These are phyloP conservation scores for Rhombomys opimus DNA, from an alignment of 2,113 vertebrate genomes.

Conservation along the genomic window DNA sequence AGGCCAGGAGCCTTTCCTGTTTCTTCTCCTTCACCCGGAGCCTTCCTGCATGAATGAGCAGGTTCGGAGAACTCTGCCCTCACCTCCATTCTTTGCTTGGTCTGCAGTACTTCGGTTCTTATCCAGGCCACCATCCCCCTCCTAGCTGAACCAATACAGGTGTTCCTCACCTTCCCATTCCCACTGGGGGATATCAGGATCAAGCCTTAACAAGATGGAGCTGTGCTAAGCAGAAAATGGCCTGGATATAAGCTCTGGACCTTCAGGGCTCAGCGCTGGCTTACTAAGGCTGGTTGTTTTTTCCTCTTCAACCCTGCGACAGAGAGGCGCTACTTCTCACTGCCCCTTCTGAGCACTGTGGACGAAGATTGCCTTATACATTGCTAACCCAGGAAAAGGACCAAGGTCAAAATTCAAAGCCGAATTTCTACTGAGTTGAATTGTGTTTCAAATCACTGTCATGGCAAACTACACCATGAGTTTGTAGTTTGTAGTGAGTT, in stretches of 20 bases:
- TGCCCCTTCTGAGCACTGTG: no score
- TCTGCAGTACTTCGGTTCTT: accelerated
- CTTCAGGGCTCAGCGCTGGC: neutral
- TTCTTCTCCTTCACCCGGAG: neutral
- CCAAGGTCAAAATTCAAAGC: neutral
- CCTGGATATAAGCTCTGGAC: neutral
- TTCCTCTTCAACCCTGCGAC: no score
- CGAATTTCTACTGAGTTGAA: neutral
- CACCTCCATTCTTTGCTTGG: neutral
- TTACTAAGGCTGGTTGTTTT: neutral
- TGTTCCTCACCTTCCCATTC: neutral
- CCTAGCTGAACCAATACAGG: neutral
- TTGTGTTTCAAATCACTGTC: neutral
- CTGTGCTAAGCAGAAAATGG: neutral
- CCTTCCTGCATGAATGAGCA: neutral
- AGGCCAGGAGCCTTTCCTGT: neutral
- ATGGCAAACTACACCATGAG: neutral
- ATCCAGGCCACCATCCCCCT: neutral
- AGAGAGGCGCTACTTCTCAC: neutral
- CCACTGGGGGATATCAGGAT: neutral
- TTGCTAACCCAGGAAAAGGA: neutral
- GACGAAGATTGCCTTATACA: neutral
- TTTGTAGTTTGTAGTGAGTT: no score
- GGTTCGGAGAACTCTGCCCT: accelerated
- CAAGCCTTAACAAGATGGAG: neutral